Conservation (phyloP, 2,113 vertebrate species). For the Climacteris rufus region DNA sequence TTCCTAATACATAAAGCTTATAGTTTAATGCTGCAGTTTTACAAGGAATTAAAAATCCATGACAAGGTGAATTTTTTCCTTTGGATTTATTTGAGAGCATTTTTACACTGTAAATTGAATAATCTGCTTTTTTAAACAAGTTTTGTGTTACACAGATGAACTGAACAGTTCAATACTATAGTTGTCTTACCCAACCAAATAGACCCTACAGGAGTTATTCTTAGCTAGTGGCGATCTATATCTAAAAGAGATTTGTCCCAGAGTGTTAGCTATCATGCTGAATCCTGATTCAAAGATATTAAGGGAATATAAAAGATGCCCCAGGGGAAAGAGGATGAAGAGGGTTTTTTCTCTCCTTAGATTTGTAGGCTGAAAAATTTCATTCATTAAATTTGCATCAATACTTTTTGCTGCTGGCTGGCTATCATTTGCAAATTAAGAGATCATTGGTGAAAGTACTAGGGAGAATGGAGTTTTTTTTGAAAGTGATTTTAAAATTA, state of each 20-base stretch:
- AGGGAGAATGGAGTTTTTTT: background rate
- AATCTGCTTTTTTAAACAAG: background rate
- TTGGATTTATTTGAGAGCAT: background rate
- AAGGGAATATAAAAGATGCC: background rate
- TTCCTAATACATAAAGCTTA: background rate
- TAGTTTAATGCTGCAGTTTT: background rate
- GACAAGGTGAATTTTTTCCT: background rate
- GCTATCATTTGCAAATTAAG: background rate
- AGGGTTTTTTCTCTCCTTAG: background rate
- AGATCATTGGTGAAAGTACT: background rate
- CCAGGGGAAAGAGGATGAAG: background rate
- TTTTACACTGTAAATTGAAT: background rate
- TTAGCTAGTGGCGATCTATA: background rate
- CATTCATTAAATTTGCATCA: background rate
- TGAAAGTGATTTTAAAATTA: background rate
- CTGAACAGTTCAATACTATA: background rate
- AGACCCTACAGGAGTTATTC: background rate
- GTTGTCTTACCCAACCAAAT: background rate
- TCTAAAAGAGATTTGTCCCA: background rate
- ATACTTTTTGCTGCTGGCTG: background rate
- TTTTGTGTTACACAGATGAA: background rate
- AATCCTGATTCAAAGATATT: background rate
- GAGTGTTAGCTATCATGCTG: background rate
- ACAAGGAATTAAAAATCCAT: background rate
- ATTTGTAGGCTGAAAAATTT: background rate